Evolutionary conservation across 2,797 vertebrate species (phyloP), one percentile per base, ranked within the genome.

Genomic region (Leptoclinus maculatus): DNA sequence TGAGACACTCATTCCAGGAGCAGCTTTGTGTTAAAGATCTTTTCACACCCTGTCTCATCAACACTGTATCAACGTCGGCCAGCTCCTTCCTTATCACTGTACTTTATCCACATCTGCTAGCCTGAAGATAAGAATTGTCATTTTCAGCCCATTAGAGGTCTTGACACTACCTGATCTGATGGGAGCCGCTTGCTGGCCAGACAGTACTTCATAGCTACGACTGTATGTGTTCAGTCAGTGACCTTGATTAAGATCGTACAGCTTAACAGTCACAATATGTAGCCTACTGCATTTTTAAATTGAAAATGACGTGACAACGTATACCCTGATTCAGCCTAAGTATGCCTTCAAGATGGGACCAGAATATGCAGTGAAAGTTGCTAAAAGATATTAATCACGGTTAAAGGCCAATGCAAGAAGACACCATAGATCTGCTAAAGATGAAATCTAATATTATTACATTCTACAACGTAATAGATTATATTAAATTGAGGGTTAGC

Each of bases 131-230:
- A 90, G 79, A 53, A 63, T 53, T 47, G 84, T 81, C 76, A 82
- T 88, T 87, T 85, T 71, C 78, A 80, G 74, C 57, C 78, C 83
- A 87, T 91, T 87, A 82, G 56, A 80, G 63, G 79, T 85, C 82
- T 79, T 53, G 83, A 85, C 84, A 78, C 74, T 1, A 36, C 47
- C 27, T n/a, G 74, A 76, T 83, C 80, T 76, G 78, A 80, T 66
- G 62, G 74, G 36, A 77, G 74, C 80, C 8, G 39, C 64, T 80
- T 23, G 36, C 66, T 38, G 51, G 41, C 66, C 77, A 75, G 79
- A 83, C 76, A 34, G 77, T 45, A 82, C 74, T 76, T 79, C 56
- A 66, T 69, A 17, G 41, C 53, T 56, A 45, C 62, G 32, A 27
- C 49, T 29, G 27, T 9, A 43, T 43, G 23, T 72, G 63, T 83